phyloP scores from a whole-genome alignment of 2,797 vertebrate genomes.

The Eremophila alpestris region DNA sequence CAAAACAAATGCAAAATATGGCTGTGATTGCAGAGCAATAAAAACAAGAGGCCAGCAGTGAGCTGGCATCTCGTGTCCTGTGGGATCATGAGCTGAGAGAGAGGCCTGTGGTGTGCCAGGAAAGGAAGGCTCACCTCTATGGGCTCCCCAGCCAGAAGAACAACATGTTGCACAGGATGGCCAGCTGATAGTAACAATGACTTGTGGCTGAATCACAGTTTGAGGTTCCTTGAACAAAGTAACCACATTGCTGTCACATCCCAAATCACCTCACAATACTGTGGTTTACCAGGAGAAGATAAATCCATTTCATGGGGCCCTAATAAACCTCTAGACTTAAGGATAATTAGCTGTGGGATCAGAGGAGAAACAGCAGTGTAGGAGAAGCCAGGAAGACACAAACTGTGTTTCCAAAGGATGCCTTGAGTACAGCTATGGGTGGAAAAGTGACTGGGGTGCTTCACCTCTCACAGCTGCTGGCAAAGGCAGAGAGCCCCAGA shows the following conservation, averaged over 20 bases:
- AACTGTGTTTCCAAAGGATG: neutral
- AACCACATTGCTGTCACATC: neutral
- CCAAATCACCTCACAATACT: neutral
- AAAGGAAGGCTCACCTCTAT: neutral
- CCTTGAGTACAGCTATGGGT: neutral
- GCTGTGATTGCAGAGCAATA: neutral
- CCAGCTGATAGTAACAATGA: rapidly evolving
- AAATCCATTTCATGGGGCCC: neutral
- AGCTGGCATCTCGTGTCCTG: neutral
- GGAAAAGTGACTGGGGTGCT: neutral
- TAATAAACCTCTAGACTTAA: neutral
- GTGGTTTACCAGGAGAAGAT: neutral
- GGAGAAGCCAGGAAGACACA: neutral
- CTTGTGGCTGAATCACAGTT: neutral
- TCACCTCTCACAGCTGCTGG: neutral
- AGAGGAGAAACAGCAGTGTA: neutral
- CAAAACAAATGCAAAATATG: neutral
- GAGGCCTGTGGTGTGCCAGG: neutral
- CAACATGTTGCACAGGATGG: neutral
- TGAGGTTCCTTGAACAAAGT: neutral
- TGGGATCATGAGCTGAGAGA: neutral
- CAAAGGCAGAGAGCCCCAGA: neutral
- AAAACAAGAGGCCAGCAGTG: neutral
- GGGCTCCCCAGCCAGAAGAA: neutral
- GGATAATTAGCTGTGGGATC: neutral